Conservation (phyloP, 2,888 invertebrate genomes). For the Gisinianus flammeolus region DNA sequence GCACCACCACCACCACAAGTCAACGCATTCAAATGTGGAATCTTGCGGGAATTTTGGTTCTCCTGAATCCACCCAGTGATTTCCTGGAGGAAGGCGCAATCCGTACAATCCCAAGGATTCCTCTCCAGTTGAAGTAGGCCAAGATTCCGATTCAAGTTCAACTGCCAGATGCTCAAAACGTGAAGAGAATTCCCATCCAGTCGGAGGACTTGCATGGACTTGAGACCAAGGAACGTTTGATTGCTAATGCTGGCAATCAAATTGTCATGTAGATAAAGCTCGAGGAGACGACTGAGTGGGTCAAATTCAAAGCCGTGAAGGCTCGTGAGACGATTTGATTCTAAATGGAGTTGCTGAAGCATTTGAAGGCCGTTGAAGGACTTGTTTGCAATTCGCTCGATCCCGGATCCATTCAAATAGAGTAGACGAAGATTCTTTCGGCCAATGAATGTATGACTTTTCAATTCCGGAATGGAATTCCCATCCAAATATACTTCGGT, state of each 20-base stretch:
- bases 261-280: slow-evolving; percentile 79
- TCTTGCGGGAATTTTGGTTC: slow-evolving; percentile 50
- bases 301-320: slow-evolving; percentile 80
- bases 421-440: slow-evolving; percentile 80
- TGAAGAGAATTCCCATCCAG: slow-evolving; percentile 84
- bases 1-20: slow-evolving; percentile 25
- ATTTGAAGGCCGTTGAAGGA: slow-evolving; percentile 81
- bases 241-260: slow-evolving; percentile 79
- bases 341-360: slow-evolving; percentile 76
- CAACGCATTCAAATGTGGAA: slow-evolving; percentile 68
- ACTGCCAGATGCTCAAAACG: slow-evolving; percentile 79
- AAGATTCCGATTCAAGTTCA: slow-evolving; percentile 72
- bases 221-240: slow-evolving; percentile 76
- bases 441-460: slow-evolving; percentile 85
- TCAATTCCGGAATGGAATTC: slow-evolving; percentile 77
- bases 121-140: slow-evolving; percentile 78
- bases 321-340: slow-evolving; percentile 74
- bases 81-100: slow-evolving; percentile 85
- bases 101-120: slow-evolving; percentile 89
- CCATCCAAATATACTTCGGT: slow-evolving; percentile 86
- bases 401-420: slow-evolving; percentile 79
- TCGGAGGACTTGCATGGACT: slow-evolving; percentile 77
- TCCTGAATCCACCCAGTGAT: slow-evolving; percentile 75
- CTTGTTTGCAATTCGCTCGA: slow-evolving; percentile 77
- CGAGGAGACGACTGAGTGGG: slow-evolving; percentile 72